phyloP scores from a whole-genome alignment of 2,797 vertebrate species.

The Halcyon chelicuti region DNA sequence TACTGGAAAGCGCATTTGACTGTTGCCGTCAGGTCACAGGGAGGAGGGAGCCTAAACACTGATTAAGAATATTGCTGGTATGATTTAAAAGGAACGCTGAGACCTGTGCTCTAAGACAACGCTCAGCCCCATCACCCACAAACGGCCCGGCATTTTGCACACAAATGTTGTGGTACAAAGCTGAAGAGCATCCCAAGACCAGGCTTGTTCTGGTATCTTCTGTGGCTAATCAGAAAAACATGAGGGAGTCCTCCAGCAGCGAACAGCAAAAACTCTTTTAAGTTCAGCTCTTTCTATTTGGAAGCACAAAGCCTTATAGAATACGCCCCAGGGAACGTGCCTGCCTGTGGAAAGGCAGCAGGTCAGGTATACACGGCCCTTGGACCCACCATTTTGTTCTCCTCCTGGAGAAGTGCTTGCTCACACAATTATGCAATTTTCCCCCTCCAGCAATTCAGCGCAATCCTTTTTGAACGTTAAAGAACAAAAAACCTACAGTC shows the following conservation, averaged over 20 bases:
- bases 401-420: background rate
- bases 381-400: background rate
- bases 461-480: background rate
- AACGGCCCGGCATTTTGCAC: background rate
- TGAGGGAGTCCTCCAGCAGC: background rate
- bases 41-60: background rate
- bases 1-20: background rate
- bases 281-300: background rate
- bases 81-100: background rate
- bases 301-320: background rate
- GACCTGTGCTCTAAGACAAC: background rate
- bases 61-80: background rate
- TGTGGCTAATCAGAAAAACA: conserved; percentile 14
- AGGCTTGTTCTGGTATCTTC: conserved; percentile 41
- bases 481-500: background rate
- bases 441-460: background rate
- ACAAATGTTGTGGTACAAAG: conserved; percentile 5
- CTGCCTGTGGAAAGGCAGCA: background rate
- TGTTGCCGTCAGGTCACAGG: background rate
- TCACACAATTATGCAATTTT: background rate
- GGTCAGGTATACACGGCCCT: background rate
- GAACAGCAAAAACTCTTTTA: conserved; percentile 28
- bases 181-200: conserved; percentile 26
- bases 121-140: background rate
- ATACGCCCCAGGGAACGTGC: background rate